Base-by-base conservation (phyloP, 2,888 invertebrate species). In the Diogma glabrata region DNA sequence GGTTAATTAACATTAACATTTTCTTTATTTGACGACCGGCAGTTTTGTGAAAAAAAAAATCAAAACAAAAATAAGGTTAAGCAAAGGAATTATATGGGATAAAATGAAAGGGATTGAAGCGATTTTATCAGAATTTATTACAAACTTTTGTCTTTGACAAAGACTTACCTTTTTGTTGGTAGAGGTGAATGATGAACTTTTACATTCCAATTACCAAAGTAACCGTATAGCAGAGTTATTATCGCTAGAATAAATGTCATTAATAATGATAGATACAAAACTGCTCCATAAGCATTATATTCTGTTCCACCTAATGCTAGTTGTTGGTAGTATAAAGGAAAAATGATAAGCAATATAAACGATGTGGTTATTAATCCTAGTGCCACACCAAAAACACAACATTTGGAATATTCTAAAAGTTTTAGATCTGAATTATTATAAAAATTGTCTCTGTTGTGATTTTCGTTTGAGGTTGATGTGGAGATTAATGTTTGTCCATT, bases 241-340 rank as follows among this genome's bases (percentile, higher is more conserved):
- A 60, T 48, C 7, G 58, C 50, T 14, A 61, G 36, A 38, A 60
- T 51, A 17, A 58, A 49, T 51, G 61, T 59, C 16, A 59, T 55
- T 17, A 59, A 52, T 14, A 59, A 58, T 46, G 58, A 58, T 20
- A 59, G 55, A 52, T 58, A 61, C 36, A 61, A 24, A 19, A 61
- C 55, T 51, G 58, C 58, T 20, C 61, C 60, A 54, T 59, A 60
- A 16, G 57, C 56, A 43, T 58, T 61, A 52, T 58, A 57, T 36
- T 49, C 53, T 48, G 53, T 52, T 17, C 56, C 54, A 46, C 58
- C 57, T 38, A 57, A 50, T 53, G 56, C 56, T 45, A 60, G 52
- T 53, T 61, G 60, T 51, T 58, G 59, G 24, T 58, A 58, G 61
- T 76, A 77, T 38, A 75, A 62, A 14, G 78, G 78, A 55, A 75